Conservation (phyloP, 2,113 vertebrate genomes). For the Ardeotis arabs region DNA sequence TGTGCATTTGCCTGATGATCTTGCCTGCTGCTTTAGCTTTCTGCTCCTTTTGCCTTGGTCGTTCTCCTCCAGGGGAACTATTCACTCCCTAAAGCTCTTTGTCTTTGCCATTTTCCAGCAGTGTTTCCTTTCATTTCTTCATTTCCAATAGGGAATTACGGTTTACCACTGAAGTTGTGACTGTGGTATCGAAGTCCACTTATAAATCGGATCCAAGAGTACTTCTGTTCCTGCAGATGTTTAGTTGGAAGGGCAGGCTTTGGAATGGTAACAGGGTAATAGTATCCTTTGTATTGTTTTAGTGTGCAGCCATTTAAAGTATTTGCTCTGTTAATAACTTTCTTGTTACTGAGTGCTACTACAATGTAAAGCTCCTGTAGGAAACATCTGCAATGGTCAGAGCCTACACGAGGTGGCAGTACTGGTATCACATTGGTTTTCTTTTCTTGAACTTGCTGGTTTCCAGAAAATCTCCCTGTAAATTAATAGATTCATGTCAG, state of each 20-base stretch:
- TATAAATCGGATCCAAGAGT: background rate
- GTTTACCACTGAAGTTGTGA: background rate
- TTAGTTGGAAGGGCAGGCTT: background rate
- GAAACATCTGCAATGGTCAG: background rate
- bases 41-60: background rate
- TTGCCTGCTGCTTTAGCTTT: background rate
- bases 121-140: background rate
- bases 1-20: background rate
- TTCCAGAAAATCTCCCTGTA: conserved; percentile 24
- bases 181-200: background rate
- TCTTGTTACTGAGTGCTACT: background rate
- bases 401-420: conserved; percentile 54
- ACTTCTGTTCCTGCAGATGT: background rate
- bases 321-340: background rate
- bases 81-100: background rate
- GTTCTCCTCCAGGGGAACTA: background rate
- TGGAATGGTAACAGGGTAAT: background rate
- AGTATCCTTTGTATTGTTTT: rapidly evolving
- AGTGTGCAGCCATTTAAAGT: background rate
- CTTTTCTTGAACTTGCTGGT: background rate
- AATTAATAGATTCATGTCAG: conserved; percentile 46
- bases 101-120: background rate
- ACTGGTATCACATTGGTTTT: background rate
- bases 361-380: background rate
- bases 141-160: background rate